These are phyloP conservation scores for Otus sunia DNA, from an alignment of 2,113 vertebrate species.

Conservation along the genomic window DNA sequence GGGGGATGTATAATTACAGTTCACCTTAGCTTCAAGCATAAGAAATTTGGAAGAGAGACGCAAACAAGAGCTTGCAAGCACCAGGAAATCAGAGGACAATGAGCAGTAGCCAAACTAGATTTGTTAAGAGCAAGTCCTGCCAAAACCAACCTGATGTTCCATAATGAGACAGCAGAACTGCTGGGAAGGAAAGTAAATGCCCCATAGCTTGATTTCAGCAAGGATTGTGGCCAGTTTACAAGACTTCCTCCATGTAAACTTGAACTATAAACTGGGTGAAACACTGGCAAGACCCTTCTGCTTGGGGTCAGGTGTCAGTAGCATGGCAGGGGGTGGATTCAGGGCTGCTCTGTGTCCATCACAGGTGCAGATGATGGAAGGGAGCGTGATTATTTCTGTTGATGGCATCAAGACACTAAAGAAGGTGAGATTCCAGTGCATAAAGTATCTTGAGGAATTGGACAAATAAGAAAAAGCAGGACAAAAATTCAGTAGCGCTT, in stretches of 20 bases:
- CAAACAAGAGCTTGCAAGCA: not conserved
- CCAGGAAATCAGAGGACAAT: not conserved
- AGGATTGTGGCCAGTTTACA: rapidly evolving
- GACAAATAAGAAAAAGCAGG: not conserved
- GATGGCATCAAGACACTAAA: not conserved
- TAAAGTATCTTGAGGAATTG: not conserved
- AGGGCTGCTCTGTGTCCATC: not conserved
- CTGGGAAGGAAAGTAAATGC: not conserved
- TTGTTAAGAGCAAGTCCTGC: not conserved
- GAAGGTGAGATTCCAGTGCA: too few relatives aligned
- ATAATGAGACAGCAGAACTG: too few relatives aligned
- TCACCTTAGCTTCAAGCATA: not conserved
- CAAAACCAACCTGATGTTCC: not conserved
- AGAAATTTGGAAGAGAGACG: not conserved
- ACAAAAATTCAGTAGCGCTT: not conserved
- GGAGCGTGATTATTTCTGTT: too few relatives aligned
- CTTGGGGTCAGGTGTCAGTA: rapidly evolving
- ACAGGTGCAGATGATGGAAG: rapidly evolving
- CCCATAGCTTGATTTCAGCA: not conserved
- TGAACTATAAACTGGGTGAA: rapidly evolving
- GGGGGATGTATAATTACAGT: not conserved
- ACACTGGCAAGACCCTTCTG: too few relatives aligned
- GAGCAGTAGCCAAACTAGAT: not conserved
- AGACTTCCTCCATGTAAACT: not conserved
- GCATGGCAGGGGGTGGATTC: rapidly evolving